Evolutionary conservation across 2,888 invertebrate genomes (phyloP).

Genomic region (Emmelina monodactyla): DNA sequence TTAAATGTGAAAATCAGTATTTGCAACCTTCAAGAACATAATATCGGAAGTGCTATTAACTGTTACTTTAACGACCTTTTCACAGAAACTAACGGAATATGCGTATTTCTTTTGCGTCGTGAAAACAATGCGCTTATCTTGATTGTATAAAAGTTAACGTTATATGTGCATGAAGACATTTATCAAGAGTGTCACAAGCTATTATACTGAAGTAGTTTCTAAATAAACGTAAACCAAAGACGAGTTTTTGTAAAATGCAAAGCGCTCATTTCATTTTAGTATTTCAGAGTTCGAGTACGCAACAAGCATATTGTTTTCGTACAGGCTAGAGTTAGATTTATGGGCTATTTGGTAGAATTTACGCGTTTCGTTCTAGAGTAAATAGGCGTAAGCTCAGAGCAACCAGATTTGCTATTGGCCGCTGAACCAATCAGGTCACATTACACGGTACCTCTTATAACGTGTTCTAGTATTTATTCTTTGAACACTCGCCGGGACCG

Average conservation of each 20-base stretch:
- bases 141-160: too few species aligned
- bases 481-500: constrained; percentile 40
- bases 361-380: constrained; percentile 26
- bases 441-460: too few species aligned
- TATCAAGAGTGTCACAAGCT: too few species aligned
- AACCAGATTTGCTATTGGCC: constrained; percentile 38
- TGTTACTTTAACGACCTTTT: constrained; percentile 21
- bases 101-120: background rate
- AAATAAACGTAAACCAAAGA: too few species aligned
- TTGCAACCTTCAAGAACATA: too few species aligned
- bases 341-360: constrained; percentile 29
- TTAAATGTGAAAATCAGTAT: too few species aligned
- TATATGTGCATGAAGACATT: too few species aligned
- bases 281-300: too few species aligned
- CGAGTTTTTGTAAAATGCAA: too few species aligned
- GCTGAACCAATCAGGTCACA: too few species aligned
- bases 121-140: background rate
- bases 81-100: constrained; percentile 23
- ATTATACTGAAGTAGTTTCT: too few species aligned
- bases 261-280: too few species aligned
- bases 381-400: constrained; percentile 30
- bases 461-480: constrained; percentile 48
- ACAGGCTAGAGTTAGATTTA: constrained; percentile 24
- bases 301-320: constrained; percentile 20
- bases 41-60: constrained; percentile 2